phyloP scores from a whole-genome alignment of 2,888 invertebrate species.

The Leptopterna dolabrata region DNA sequence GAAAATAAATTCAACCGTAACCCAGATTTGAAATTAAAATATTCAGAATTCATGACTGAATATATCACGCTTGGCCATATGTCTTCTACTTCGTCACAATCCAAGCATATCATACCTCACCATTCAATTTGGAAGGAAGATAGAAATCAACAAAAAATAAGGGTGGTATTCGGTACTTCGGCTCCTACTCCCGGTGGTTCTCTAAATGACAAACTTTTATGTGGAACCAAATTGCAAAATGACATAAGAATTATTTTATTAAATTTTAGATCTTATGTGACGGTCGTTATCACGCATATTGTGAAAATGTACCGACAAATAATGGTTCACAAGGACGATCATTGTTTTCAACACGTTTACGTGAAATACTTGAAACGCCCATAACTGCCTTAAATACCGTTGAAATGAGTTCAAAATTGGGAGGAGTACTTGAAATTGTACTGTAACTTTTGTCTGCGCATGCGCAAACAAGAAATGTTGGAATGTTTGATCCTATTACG shows the following conservation, averaged over 20 bases:
- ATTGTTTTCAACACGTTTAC: neutral
- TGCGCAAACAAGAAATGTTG: too few relatives aligned
- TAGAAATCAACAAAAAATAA: too few relatives aligned
- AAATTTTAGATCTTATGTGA: neutral
- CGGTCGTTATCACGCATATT: slow-evolving; percentile 22
- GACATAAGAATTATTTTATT: slow-evolving; percentile 26
- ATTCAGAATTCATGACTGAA: too few relatives aligned
- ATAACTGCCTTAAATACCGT: slow-evolving; percentile 18
- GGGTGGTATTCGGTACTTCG: slow-evolving; percentile 36
- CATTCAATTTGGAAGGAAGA: neutral
- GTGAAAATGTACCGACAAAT: slow-evolving; percentile 44
- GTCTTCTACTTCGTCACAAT: neutral
- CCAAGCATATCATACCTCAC: slow-evolving; percentile 19
- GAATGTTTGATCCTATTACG: too few relatives aligned
- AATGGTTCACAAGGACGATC: neutral
- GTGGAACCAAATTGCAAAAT: slow-evolving; percentile 19
- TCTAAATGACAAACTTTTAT: slow-evolving; percentile 39
- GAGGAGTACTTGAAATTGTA: too few relatives aligned
- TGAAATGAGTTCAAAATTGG: slow-evolving; percentile 13
- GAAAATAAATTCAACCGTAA: too few relatives aligned
- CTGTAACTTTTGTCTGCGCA: too few relatives aligned
- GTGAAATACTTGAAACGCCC: neutral
- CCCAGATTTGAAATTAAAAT: too few relatives aligned
- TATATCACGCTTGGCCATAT: neutral
- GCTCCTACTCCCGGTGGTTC: slow-evolving; percentile 22